phyloP scores from a whole-genome alignment of 1,140 invertebrate genomes.

The Musca domestica region DNA sequence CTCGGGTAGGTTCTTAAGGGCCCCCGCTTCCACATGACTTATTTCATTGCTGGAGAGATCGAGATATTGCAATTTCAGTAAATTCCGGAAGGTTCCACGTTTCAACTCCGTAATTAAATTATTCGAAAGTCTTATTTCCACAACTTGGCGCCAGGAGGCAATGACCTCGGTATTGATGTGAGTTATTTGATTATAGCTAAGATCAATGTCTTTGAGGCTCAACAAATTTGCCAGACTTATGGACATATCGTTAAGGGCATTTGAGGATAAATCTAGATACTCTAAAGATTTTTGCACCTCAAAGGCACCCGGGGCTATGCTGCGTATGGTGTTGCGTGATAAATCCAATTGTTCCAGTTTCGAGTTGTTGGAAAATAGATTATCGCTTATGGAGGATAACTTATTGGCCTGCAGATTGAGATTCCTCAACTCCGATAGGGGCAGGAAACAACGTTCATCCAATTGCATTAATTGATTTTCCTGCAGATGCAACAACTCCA shows the following conservation, averaged over 20 bases:
- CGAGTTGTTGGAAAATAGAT: conserved; percentile 65
- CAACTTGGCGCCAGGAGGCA: conserved; percentile 64
- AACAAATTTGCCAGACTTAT: conserved; percentile 66
- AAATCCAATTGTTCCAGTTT: conserved; percentile 69
- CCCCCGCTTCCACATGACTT: conserved; percentile 71
- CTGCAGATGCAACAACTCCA: conserved; percentile 74
- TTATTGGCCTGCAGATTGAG: conserved; percentile 75
- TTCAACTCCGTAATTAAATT: conserved; percentile 74
- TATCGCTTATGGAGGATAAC: conserved; percentile 67
- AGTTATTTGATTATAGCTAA: conserved; percentile 78
- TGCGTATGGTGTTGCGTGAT: conserved; percentile 73
- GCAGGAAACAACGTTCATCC: conserved; percentile 65
- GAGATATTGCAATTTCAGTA: conserved; percentile 69
- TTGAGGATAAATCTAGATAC: conserved; percentile 75
- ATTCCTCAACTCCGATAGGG: conserved; percentile 64
- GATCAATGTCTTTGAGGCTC: conserved; percentile 68
- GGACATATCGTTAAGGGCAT: conserved; percentile 71
- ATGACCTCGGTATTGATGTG: conserved; percentile 66
- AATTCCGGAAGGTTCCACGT: conserved; percentile 69
- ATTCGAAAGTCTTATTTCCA: conserved; percentile 66
- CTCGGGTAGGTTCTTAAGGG: conserved; percentile 72
- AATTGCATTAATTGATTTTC: conserved; percentile 72
- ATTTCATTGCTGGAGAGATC: conserved; percentile 82
- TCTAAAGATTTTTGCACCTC: conserved; percentile 67
- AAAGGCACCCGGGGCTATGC: conserved; percentile 65